These are phyloP conservation scores for Limnodromus scolopaceus DNA, from an alignment of 2,797 vertebrate species.

Conservation along the genomic window DNA sequence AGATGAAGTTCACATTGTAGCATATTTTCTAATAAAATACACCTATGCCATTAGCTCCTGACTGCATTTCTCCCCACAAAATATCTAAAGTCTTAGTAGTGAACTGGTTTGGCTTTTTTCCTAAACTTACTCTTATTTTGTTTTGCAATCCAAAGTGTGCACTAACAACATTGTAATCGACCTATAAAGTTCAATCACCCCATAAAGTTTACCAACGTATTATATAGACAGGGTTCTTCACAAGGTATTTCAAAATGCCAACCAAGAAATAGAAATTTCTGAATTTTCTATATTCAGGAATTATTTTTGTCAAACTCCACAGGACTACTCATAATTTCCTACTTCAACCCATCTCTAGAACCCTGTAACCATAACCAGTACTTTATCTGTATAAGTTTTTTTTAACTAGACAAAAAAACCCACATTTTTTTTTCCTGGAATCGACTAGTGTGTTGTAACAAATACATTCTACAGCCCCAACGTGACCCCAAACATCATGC, in stretches of 20 bases:
- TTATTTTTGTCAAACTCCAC: not conserved
- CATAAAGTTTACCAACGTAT: not conserved
- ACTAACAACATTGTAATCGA: not conserved
- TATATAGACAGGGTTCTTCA: not conserved
- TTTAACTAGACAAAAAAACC: not conserved
- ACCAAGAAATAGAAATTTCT: not conserved
- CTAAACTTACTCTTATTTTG: not conserved
- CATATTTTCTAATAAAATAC: not conserved
- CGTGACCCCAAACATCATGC: not conserved
- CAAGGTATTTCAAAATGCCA: not conserved
- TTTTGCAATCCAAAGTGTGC: not conserved
- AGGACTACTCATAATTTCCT: not conserved
- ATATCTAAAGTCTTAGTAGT: not conserved
- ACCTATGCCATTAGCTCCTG: not conserved
- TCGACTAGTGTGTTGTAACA: not conserved
- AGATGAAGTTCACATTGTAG: not conserved
- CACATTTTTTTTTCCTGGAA: not conserved
- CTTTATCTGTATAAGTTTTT: not conserved
- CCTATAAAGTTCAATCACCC: not conserved
- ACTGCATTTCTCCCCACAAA: not conserved
- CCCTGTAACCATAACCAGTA: not conserved
- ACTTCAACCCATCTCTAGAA: not conserved
- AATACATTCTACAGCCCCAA: not conserved
- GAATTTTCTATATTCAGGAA: not conserved
- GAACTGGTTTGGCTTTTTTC: not conserved